These are phyloP conservation scores for Syngnathus scovelli DNA, from an alignment of 2,113 vertebrate species.

Conservation along the genomic window DNA sequence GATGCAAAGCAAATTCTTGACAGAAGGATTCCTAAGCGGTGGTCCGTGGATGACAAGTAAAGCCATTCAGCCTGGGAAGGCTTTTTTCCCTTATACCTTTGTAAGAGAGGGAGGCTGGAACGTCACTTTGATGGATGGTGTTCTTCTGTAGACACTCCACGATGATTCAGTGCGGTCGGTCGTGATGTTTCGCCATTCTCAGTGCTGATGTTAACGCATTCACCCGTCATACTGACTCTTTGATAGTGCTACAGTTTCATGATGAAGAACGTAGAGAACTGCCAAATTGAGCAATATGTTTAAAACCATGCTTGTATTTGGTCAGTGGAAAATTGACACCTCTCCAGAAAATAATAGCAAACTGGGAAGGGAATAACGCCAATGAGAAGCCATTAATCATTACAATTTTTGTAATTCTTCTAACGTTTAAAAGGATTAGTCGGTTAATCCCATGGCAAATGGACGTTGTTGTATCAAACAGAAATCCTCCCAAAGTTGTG, in stretches of 20 bases:
- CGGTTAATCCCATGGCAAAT: not conserved
- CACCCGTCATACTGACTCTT: constrained; percentile 45
- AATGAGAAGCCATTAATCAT: not conserved
- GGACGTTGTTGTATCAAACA: not conserved
- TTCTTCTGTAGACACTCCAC: constrained; percentile 29
- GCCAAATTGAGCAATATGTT: not conserved
- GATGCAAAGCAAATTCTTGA: not conserved
- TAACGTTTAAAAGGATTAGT: not conserved
- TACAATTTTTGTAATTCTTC: not conserved
- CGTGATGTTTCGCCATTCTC: constrained; percentile 33
- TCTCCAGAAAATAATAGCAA: not conserved
- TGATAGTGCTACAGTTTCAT: constrained; percentile 40
- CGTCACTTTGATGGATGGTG: constrained; percentile 55
- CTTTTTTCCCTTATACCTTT: constrained; percentile 44
- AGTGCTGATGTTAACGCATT: constrained; percentile 51
- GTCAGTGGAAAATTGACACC: not conserved
- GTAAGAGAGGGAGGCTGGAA: constrained; percentile 24
- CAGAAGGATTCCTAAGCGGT: not conserved
- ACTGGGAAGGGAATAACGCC: not conserved
- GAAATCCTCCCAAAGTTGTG: not conserved
- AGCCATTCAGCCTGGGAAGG: constrained; percentile 18
- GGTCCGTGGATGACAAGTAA: constrained; percentile 26
- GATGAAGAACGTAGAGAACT: not conserved
- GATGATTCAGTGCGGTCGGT: constrained; percentile 54
- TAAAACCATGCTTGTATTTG: not conserved